Evolutionary conservation across 2,797 vertebrate genomes (phyloP), one percentile per base, ranked within the genome.

Genomic region (Bradypus variegatus): DNA sequence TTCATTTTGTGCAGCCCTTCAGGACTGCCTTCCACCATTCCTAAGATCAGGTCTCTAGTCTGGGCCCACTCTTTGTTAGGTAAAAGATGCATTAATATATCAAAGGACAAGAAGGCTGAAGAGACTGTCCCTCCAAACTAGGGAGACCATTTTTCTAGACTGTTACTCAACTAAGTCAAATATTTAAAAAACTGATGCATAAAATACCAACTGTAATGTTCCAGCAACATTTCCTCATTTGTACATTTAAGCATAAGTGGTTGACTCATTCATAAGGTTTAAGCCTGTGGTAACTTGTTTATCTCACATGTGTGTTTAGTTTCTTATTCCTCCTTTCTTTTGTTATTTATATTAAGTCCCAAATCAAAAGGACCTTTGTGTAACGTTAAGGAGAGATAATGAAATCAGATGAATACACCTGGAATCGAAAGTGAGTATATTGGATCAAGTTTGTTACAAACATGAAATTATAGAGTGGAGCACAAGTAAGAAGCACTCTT

Each of bases 161-260:
- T 64, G 62, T 67, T 36, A 48, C 90, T 64, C 65, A 86, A 80
- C 53, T 41, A 31, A 78, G 70, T 91, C 83, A 85, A 94, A 94
- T 79, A 91, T 85, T 93, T 91, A 50, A 88, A 55, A 36, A 64
- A 80, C 29, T 75, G 53, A 79, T 85, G 93, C 65, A 69, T 84
- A 67, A 94, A 88, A 88, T 70, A 75, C 45, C 64, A 90, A 55
- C 64, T 36, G 89, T 76, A 79, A 41, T 62, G 65, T 94, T 94
- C 81, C 70, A 62, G 64, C 86, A 75, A 36, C 31, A 27, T 65
- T 67, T 81, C 72, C 89, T 86, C 60, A 25, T 91, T 82, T 75
- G 73, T 23, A 55, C 60, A 41, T 45, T 88, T 55, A 73, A 33
- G 36, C 11, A 1, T 53, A 62, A 45, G 69, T 70, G 60, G 88